A percentile compares a stretch with the other conserved stretches of the same genome.
Evolutionary conservation across 2,888 invertebrate species (phyloP).

Genomic region (Drosophila diplacantha): DNA sequence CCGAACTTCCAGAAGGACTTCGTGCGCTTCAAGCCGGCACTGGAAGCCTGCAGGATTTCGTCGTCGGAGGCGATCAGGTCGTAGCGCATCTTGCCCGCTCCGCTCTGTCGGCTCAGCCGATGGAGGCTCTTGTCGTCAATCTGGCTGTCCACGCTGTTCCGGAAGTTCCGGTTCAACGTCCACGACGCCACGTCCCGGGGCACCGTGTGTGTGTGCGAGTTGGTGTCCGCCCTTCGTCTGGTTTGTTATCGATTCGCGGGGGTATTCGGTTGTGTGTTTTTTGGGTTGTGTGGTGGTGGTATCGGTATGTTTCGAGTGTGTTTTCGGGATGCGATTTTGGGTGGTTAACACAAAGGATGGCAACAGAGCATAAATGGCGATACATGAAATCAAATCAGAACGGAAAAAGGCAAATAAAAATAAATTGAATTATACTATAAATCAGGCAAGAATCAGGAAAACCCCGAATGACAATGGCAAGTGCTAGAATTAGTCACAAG

Average conservation of each 20-base stretch:
- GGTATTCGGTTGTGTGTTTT: not conserved
- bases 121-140: slow-evolving; percentile 74
- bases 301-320: slow-evolving; percentile 17
- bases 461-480: not conserved
- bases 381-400: slow-evolving; percentile 64
- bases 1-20: slow-evolving; percentile 93
- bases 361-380: slow-evolving; percentile 57
- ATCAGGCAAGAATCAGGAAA: slow-evolving; percentile 1
- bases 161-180: slow-evolving; percentile 76
- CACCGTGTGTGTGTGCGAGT: slow-evolving; percentile 69
- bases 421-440: slow-evolving; percentile 58
- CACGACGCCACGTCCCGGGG: slow-evolving; percentile 75
- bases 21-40: slow-evolving; percentile 85
- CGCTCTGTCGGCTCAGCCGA: slow-evolving; percentile 57
- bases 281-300: slow-evolving; percentile 13
- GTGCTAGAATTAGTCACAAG: slow-evolving; percentile 54
- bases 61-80: slow-evolving; percentile 76
- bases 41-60: slow-evolving; percentile 77
- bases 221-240: slow-evolving; percentile 73
- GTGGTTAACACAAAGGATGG: slow-evolving; percentile 56
- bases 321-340: slow-evolving; percentile 26
- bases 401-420: slow-evolving; percentile 45
- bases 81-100: slow-evolving; percentile 70
- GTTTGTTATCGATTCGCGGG: not conserved
- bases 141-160: slow-evolving; percentile 75